These are phyloP conservation scores for Drosophila eohydei DNA, from an alignment of 2,888 invertebrate genomes.

Conservation along the genomic window DNA sequence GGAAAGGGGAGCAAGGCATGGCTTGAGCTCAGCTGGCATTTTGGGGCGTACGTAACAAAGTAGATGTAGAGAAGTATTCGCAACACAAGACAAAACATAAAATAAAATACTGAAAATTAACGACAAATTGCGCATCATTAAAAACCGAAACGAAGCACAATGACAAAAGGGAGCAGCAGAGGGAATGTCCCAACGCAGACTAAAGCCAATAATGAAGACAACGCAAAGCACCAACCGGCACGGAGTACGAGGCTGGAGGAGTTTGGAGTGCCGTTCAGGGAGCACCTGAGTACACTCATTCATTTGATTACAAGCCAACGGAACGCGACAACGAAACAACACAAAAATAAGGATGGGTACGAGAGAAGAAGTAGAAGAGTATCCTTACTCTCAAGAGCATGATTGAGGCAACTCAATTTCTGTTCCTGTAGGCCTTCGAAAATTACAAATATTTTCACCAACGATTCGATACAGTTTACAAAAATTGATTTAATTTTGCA, in stretches of 20 bases:
- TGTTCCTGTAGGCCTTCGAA: constrained; percentile 12
- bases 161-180: not conserved
- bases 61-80: constrained; percentile 44
- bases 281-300: constrained; percentile 73
- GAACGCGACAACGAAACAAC: constrained; percentile 47
- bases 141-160: constrained; percentile 44
- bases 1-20: not conserved
- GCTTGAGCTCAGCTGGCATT: constrained; percentile 44
- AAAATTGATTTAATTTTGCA: constrained; percentile 46
- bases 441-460: constrained; percentile 55
- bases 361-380: not conserved
- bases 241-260: not conserved
- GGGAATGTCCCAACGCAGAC: constrained; percentile 7
- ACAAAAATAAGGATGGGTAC: constrained; percentile 2
- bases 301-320: constrained; percentile 71
- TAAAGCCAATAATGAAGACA: constrained; percentile 67
- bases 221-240: constrained; percentile 32
- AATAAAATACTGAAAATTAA: constrained; percentile 75
- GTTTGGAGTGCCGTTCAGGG: not conserved
- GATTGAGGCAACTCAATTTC: constrained; percentile 29
- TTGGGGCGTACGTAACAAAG: constrained; percentile 16
- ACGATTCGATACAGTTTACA: constrained; percentile 48
- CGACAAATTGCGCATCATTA: constrained; percentile 81
- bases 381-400: not conserved
- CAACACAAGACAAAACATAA: constrained; percentile 63